These are phyloP conservation scores for Drosophila atripex DNA, from an alignment of 2,888 invertebrate species.

Conservation along the genomic window DNA sequence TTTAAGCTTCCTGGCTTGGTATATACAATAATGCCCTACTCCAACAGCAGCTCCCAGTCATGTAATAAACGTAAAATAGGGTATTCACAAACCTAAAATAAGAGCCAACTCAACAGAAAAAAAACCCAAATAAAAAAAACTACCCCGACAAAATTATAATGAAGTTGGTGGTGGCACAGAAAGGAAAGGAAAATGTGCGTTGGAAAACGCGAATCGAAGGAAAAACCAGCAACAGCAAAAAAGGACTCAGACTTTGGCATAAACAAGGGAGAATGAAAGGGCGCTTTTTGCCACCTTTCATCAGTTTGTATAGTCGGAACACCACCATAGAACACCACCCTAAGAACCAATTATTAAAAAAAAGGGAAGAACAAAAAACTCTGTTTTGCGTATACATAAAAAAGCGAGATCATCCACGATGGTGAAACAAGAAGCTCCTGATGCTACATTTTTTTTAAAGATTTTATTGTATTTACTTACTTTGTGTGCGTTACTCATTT, in stretches of 20 bases:
- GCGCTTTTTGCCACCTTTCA: conserved; percentile 71
- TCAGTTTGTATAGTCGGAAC: conserved; percentile 43
- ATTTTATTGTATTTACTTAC: too few species aligned
- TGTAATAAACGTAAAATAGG: conserved; percentile 32
- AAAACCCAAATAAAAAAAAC: conserved; percentile 67
- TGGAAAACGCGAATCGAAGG: conserved; percentile 46
- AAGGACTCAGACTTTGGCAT: conserved; percentile 11
- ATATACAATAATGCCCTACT: conserved; percentile 30
- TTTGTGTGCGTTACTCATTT: too few species aligned
- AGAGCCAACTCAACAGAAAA: conserved; percentile 7
- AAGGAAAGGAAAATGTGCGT: conserved; percentile 54
- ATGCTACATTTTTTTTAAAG: not conserved
- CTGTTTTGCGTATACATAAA: conserved; percentile 23
- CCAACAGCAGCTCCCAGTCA: not conserved
- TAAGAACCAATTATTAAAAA: conserved; percentile 19
- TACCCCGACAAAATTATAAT: conserved; percentile 78
- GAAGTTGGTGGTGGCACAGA: conserved; percentile 72
- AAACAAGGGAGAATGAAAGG: conserved; percentile 24
- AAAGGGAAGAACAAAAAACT: conserved; percentile 22
- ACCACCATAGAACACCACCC: conserved; percentile 48
- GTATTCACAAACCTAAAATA: conserved; percentile 33
- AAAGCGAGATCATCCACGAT: conserved; percentile 41
- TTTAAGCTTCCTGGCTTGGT: conserved; percentile 34
- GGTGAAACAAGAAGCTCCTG: not conserved
- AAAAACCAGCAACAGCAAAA: conserved; percentile 11